These are phyloP conservation scores for Naja naja DNA, from an alignment of 2,113 vertebrate genomes.

Conservation along the genomic window DNA sequence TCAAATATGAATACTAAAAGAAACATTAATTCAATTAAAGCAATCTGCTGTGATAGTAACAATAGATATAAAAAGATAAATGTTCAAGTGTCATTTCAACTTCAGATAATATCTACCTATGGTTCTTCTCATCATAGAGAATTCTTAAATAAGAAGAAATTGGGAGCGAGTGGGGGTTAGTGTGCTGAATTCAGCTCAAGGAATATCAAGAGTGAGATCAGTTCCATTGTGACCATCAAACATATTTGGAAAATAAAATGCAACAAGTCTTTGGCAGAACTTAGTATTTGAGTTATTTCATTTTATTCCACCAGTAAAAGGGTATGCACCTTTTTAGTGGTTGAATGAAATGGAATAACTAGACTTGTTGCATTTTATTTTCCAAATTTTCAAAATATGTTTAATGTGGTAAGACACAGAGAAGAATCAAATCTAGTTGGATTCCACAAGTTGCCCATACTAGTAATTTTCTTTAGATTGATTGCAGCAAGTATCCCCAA, in stretches of 20 bases:
- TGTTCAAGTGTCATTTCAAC: background rate
- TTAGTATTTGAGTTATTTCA: background rate
- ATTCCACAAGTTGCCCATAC: background rate
- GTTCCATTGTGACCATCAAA: background rate
- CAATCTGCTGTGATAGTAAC: background rate
- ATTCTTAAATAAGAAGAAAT: background rate
- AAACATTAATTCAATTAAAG: background rate
- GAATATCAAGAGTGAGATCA: no score
- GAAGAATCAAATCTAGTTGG: no score
- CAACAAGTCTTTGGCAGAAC: background rate
- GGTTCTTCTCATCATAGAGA: background rate
- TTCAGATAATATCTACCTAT: background rate
- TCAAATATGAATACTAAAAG: background rate
- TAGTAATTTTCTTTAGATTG: background rate
- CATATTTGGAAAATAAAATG: background rate
- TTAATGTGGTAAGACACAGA: background rate
- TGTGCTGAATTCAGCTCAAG: background rate
- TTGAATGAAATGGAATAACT: background rate
- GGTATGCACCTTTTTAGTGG: background rate
- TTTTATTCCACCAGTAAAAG: background rate
- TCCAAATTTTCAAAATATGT: background rate
- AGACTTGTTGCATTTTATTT: background rate
- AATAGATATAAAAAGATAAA: background rate
- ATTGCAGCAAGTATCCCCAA: conserved; percentile 26
- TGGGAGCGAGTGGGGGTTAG: no score